A percentile compares a stretch with the other conserved stretches of the same genome.
Evolutionary conservation across 2,113 vertebrate genomes (phyloP).

Genomic region (Chaetorhynchus papuensis): DNA sequence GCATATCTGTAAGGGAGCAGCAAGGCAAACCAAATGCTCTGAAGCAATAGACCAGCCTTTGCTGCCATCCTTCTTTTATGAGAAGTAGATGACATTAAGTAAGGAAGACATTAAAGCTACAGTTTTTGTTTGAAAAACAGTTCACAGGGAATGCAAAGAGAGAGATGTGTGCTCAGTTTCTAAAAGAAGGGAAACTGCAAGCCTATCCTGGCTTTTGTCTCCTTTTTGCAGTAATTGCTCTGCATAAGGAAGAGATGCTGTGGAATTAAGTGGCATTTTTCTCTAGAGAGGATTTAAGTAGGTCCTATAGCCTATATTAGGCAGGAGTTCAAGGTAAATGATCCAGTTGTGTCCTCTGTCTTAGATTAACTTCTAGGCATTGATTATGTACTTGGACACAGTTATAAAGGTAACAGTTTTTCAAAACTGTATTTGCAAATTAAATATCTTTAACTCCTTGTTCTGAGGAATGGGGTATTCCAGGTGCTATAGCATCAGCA

Average conservation of each 20-base stretch:
- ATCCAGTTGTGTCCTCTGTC: not conserved
- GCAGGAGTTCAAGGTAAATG: not conserved
- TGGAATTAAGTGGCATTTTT: not conserved
- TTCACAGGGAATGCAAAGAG: not conserved
- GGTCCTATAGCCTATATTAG: constrained; percentile 13
- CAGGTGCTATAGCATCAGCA: not conserved
- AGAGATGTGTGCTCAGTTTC: not conserved
- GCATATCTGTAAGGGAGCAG: not conserved
- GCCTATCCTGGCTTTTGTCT: not conserved
- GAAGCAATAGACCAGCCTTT: not conserved
- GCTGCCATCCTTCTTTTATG: not conserved
- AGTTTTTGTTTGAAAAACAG: not conserved
- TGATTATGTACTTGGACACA: not conserved
- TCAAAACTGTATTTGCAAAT: not conserved
- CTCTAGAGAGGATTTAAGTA: constrained; percentile 27
- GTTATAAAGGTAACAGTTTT: not conserved
- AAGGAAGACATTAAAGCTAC: not conserved
- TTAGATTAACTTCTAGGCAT: constrained; percentile 11
- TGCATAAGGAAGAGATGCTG: not conserved
- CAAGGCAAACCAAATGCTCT: not conserved
- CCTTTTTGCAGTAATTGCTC: not conserved
- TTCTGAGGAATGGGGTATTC: not conserved
- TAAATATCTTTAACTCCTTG: not conserved
- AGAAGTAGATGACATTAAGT: not conserved
- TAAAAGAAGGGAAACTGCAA: not conserved